These are phyloP conservation scores for Gryon sp. DNA, from an alignment of 1,140 invertebrate species.

Conservation along the genomic window DNA sequence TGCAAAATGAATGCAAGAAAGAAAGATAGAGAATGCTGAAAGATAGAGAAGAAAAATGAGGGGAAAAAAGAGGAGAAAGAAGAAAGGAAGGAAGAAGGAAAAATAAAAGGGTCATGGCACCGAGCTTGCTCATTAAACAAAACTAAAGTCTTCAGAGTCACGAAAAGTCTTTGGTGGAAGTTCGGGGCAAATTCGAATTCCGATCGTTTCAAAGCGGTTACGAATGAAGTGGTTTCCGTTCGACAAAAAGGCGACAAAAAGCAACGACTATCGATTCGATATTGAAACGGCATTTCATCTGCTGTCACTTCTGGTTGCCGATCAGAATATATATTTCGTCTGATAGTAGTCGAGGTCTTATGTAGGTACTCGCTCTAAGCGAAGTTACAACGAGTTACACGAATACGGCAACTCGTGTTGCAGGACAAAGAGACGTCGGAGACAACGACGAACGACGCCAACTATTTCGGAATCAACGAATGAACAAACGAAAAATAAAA, in stretches of 20 bases:
- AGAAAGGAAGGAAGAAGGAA: background rate
- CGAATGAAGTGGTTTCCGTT: constrained; percentile 54
- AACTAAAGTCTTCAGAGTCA: constrained; percentile 28
- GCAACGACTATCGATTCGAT: constrained; percentile 41
- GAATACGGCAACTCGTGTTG: constrained; percentile 46
- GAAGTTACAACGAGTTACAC: constrained; percentile 53
- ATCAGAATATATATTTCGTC: constrained; percentile 28
- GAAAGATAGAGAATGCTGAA: too few relatives aligned
- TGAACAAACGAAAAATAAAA: constrained; percentile 16
- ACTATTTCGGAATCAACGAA: too few relatives aligned
- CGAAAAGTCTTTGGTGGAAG: constrained; percentile 38
- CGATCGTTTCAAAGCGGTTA: constrained; percentile 28
- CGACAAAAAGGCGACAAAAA: constrained; percentile 52
- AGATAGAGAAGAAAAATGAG: background rate
- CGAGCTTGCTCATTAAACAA: constrained; percentile 31
- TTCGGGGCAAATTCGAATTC: constrained; percentile 30
- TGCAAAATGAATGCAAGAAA: background rate
- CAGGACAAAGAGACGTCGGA: constrained; percentile 43
- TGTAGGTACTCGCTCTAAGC: constrained; percentile 32
- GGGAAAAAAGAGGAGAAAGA: background rate
- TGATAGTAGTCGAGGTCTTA: constrained; percentile 37
- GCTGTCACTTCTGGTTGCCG: constrained; percentile 32
- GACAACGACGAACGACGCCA: constrained; percentile 27
- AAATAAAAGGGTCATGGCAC: background rate
- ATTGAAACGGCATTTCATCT: constrained; percentile 57